Conservation (phyloP, 2,888 invertebrate genomes). For the Drosophila tanythrix region DNA sequence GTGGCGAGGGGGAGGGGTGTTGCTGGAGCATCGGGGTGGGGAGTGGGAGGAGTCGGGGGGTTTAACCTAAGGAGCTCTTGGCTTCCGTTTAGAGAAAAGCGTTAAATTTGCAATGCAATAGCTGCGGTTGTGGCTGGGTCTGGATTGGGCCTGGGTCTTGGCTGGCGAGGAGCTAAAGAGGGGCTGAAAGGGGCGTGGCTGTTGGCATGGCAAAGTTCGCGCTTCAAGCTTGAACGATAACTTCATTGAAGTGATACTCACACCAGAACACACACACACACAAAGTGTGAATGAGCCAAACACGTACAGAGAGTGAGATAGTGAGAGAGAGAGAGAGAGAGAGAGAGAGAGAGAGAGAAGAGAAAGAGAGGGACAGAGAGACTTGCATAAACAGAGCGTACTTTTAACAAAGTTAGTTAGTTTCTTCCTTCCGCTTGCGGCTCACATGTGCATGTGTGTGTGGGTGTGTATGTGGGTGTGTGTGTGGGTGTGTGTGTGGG, state of each 20-base stretch:
- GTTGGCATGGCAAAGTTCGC: constrained; percentile 66
- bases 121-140: constrained; percentile 31
- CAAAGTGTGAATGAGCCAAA: constrained; percentile 17
- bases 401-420: constrained; percentile 79
- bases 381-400: constrained; percentile 55
- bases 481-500: constrained; percentile 14
- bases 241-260: constrained; percentile 69
- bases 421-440: constrained; percentile 73
- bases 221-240: constrained; percentile 80
- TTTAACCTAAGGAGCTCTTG: not conserved
- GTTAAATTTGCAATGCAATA: constrained; percentile 70
- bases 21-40: not conserved
- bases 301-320: constrained; percentile 3
- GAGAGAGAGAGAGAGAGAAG: not conserved
- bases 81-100: constrained; percentile 54
- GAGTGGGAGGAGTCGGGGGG: not conserved
- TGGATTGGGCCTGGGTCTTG: not conserved
- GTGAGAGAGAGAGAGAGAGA: not conserved
- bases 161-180: not conserved
- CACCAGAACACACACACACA: constrained; percentile 31
- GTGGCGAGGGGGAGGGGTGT: not conserved
- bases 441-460: constrained; percentile 11
- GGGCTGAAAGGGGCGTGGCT: constrained; percentile 41
- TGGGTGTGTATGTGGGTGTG: constrained; percentile 5
- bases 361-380: constrained; percentile 6